Evolutionary conservation across 2,888 invertebrate species (phyloP).

Genomic region (Clivina fossor): DNA sequence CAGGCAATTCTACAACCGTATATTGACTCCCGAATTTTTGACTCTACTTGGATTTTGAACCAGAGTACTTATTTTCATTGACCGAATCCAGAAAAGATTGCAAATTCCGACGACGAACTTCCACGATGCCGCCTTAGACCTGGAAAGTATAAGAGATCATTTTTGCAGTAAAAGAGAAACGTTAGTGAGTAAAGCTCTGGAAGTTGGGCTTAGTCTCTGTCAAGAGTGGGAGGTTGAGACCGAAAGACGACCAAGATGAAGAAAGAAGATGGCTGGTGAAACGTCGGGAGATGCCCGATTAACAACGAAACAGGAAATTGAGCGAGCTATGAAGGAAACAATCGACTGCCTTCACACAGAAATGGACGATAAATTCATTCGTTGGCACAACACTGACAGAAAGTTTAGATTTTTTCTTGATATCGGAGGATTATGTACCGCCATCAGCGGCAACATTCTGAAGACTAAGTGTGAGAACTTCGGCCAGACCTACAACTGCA

Average conservation of each 20-base stretch:
- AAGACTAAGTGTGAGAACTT: neutral
- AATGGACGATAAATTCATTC: neutral
- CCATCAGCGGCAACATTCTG: neutral
- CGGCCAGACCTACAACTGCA: no score
- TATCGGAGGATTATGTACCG: neutral
- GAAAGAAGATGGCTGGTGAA: constrained; percentile 9
- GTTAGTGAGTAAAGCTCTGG: neutral
- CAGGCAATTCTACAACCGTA: neutral
- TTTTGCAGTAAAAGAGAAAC: constrained; percentile 10
- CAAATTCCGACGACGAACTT: constrained; percentile 12
- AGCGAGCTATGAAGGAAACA: constrained; percentile 5
- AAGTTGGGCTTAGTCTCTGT: constrained; percentile 6
- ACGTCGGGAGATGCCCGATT: constrained; percentile 10
- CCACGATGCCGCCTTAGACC: constrained; percentile 11
- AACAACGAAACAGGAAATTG: constrained; percentile 4
- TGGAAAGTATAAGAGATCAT: constrained; percentile 2
- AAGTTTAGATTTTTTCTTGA: constrained; percentile 17
- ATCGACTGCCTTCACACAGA: constrained; percentile 7
- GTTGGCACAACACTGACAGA: constrained; percentile 1
- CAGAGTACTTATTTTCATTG: constrained; percentile 3
- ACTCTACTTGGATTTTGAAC: constrained; percentile 8
- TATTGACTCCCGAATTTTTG: constrained; percentile 4
- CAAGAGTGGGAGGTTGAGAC: constrained; percentile 7
- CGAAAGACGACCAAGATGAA: constrained; percentile 9
- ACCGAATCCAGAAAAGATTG: constrained; percentile 3